Base-by-base conservation (phyloP, 2,888 invertebrate species). In the Macrophya annulata region DNA sequence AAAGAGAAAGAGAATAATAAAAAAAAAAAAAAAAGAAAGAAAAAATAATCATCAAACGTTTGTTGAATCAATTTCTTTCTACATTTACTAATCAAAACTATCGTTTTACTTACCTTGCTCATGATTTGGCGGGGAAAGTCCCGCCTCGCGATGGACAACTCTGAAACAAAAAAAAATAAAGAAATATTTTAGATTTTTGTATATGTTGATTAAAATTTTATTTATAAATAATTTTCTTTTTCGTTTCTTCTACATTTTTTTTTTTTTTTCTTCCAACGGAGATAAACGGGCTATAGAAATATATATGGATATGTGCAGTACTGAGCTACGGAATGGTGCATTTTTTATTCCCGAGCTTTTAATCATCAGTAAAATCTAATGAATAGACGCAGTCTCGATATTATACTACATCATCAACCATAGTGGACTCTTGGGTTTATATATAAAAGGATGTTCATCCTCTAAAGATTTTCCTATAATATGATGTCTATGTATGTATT, bases 121-220 rank as follows among this genome's bases (percentile, higher is more conserved):
- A 94, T 94, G 91, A 92, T 93, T 92, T 92, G 93, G 90, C 92
- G 93, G 93, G 93, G 91, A 91, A 89, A 91, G 88, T 92, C 93
- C 92, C 93, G 92, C 91, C 93, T 90, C 87, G 89, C 88, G 86
- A 90, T 90, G 89, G 91, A 90, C 90, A 91, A 92, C 92, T 93
- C 94, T 94, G 93, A 17, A 93, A 93, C 89, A 90, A 77, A 89
- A 87, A 88, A 88, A 87, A 88, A 87, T 87, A 85, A 76, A 86
- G 55, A 25, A 43, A 25, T 48, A 55, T 72, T 87, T 84, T 21
- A 43, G 40, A 5, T n/a, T n/a, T n/a, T n/a, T n/a, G n/a, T n/a
- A n/a, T n/a, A n/a, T n/a, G n/a, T n/a, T 77, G 5, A 51, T 51
- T 48, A 25, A 77, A 77, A 51, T 77, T 48, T 25, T 17, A 77